These are phyloP conservation scores for Danio choprae DNA, from an alignment of 2,797 vertebrate genomes.

Conservation along the genomic window DNA sequence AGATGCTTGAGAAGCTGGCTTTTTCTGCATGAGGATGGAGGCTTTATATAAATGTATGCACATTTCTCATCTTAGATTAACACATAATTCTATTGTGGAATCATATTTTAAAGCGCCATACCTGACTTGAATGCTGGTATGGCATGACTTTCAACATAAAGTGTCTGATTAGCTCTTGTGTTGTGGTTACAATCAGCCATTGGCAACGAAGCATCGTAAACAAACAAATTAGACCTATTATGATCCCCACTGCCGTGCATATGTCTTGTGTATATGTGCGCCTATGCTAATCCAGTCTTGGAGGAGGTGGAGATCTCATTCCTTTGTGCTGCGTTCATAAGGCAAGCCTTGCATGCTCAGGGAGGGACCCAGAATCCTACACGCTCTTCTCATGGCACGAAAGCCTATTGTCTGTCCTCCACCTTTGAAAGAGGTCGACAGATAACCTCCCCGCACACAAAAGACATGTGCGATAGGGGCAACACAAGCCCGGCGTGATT, in stretches of 20 bases:
- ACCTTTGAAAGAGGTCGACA: constrained; percentile 48
- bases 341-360: constrained; percentile 47
- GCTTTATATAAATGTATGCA: background rate
- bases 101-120: constrained; percentile 1
- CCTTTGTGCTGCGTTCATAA: constrained; percentile 54
- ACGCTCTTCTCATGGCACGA: constrained; percentile 62
- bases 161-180: constrained; percentile 30
- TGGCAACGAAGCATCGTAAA: constrained; percentile 47
- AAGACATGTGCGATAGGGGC: constrained; percentile 59
- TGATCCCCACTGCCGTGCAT: constrained; percentile 27
- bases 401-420: constrained; percentile 63
- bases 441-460: constrained; percentile 56
- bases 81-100: constrained; percentile 11
- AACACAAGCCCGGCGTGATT: constrained; percentile 57
- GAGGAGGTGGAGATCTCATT: constrained; percentile 42
- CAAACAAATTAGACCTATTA: constrained; percentile 49
- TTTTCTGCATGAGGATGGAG: constrained; percentile 27
- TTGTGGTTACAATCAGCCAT: constrained; percentile 44
- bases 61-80: constrained; percentile 1
- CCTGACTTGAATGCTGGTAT: constrained; percentile 18
- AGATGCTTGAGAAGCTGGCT: constrained; percentile 24
- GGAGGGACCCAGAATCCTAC: constrained; percentile 53
- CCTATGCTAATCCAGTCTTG: constrained; percentile 51
- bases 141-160: constrained; percentile 24
- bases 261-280: constrained; percentile 48